These are phyloP conservation scores for Syngnathus floridae DNA, from an alignment of 2,113 vertebrate genomes.

Conservation along the genomic window DNA sequence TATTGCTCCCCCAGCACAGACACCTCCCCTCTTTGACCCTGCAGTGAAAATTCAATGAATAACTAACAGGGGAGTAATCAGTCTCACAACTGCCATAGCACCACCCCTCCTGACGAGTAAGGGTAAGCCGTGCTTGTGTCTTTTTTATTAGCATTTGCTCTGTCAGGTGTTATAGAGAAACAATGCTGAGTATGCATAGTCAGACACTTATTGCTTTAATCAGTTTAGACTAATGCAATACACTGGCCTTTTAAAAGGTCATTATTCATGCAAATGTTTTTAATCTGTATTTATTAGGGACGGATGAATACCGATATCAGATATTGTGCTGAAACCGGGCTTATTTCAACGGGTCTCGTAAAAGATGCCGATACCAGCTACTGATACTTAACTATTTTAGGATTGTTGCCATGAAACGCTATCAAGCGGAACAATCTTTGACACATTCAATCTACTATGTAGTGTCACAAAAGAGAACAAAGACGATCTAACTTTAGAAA, in stretches of 20 bases:
- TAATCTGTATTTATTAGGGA: slow-evolving; percentile 8
- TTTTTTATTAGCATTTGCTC: slow-evolving; percentile 56
- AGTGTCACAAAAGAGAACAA: too few relatives aligned
- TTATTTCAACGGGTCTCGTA: too few relatives aligned
- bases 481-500: too few relatives aligned
- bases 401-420: too few relatives aligned
- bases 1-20: slow-evolving; percentile 29
- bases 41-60: slow-evolving; percentile 60
- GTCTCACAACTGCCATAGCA: slow-evolving; percentile 38
- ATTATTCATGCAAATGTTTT: slow-evolving; percentile 10
- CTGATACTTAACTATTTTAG: too few relatives aligned
- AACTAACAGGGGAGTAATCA: slow-evolving; percentile 63
- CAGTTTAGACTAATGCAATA: slow-evolving; percentile 9
- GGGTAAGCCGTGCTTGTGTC: slow-evolving; percentile 19
- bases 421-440: too few relatives aligned
- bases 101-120: slow-evolving; percentile 16
- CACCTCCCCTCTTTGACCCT: slow-evolving; percentile 31
- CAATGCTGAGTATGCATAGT: slow-evolving; percentile 36
- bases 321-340: too few relatives aligned
- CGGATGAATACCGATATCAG: too few relatives aligned
- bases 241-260: slow-evolving; percentile 8
- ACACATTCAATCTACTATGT: too few relatives aligned
- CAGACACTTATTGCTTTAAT: slow-evolving; percentile 1
- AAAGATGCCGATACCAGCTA: too few relatives aligned
- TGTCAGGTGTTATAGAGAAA: slow-evolving; percentile 25